These are phyloP conservation scores for Tragelaphus strepsiceros DNA, from an alignment of 2,113 vertebrate species.

Conservation along the genomic window DNA sequence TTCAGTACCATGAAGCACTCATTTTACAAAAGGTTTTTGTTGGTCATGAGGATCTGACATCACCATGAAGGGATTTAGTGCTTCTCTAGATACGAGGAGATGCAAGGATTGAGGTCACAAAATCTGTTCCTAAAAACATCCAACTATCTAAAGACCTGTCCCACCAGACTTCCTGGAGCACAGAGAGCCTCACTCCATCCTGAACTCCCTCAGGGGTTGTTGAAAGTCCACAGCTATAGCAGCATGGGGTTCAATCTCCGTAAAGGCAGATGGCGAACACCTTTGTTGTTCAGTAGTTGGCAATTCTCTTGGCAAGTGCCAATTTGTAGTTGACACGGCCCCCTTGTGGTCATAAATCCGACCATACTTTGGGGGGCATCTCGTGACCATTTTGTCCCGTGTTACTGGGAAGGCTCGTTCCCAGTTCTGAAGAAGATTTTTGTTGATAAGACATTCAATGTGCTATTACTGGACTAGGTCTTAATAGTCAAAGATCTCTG, in stretches of 20 bases:
- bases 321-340: background rate
- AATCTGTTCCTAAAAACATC: background rate
- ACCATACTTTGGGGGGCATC: background rate
- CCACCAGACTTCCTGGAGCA: background rate
- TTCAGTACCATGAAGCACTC: background rate
- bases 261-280: background rate
- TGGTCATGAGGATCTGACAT: background rate
- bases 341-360: background rate
- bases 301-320: rapidly evolving
- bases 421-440: background rate
- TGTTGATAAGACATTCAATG: background rate
- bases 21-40: background rate
- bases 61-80: background rate
- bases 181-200: background rate
- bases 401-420: background rate
- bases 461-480: background rate
- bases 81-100: background rate
- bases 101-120: background rate
- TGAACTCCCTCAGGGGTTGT: background rate
- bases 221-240: background rate
- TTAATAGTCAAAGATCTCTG: background rate
- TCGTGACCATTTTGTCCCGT: background rate
- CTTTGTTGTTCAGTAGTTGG: background rate
- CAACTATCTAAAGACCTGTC: background rate
- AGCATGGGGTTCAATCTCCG: rapidly evolving